phyloP scores from a whole-genome alignment of 1,140 invertebrate species.

The Formica exsecta region DNA sequence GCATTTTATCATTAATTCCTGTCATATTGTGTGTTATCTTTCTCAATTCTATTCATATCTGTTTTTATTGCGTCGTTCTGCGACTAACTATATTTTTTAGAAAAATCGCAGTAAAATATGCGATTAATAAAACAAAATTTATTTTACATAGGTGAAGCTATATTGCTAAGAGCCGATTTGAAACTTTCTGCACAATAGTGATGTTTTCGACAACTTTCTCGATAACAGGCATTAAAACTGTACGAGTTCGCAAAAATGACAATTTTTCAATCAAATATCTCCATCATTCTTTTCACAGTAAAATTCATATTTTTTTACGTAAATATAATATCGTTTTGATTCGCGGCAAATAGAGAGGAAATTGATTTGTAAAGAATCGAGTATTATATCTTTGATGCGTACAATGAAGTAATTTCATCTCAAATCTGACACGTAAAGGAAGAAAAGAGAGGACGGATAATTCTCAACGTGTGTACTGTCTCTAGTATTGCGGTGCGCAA shows the following conservation, averaged over 20 bases:
- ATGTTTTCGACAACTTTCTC: not conserved
- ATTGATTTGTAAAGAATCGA: slow-evolving; percentile 19
- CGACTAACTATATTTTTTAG: slow-evolving; percentile 30
- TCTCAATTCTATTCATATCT: slow-evolving; percentile 24
- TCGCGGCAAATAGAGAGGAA: too few species aligned
- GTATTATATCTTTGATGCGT: not conserved
- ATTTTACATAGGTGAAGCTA: slow-evolving; percentile 41
- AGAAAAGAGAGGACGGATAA: not conserved
- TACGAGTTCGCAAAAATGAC: not conserved
- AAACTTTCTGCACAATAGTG: not conserved
- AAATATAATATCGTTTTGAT: not conserved
- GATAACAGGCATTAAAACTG: not conserved
- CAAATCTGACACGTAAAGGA: not conserved
- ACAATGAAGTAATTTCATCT: slow-evolving; percentile 35
- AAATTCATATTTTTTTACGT: not conserved
- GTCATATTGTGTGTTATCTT: not conserved
- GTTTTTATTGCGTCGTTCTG: not conserved
- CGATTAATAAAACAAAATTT: slow-evolving; percentile 35
- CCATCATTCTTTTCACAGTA: not conserved
- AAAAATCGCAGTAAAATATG: slow-evolving; percentile 7
- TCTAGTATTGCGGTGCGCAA: slow-evolving; percentile 32
- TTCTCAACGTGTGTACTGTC: not conserved
- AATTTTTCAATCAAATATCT: not conserved
- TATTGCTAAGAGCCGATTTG: slow-evolving; percentile 24
- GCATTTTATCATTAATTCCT: slow-evolving; percentile 18